A percentile compares a stretch with the other conserved stretches of the same genome.
These are phyloP conservation scores for Leucophenga varia DNA, from an alignment of 1,140 invertebrate species.

Conservation along the genomic window DNA sequence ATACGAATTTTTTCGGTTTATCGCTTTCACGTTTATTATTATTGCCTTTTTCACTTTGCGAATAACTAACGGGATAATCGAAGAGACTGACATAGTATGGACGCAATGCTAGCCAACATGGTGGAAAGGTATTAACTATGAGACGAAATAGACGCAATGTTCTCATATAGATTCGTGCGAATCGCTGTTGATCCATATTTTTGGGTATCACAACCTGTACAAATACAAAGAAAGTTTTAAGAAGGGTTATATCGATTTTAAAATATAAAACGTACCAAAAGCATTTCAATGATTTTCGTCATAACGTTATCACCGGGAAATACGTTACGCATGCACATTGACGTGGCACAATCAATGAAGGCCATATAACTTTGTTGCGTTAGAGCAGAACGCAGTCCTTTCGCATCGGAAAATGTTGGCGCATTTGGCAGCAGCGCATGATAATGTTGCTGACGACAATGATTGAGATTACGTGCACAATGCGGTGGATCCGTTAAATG, in stretches of 20 bases:
- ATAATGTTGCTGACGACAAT: conserved; percentile 14
- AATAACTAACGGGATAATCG: neutral
- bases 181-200: neutral
- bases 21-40: too few relatives aligned
- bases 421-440: conserved; percentile 8
- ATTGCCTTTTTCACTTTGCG: too few relatives aligned
- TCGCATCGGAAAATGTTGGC: conserved; percentile 2
- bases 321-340: conserved; percentile 10
- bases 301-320: conserved; percentile 18
- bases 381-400: conserved; percentile 10
- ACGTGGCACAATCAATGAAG: conserved; percentile 9
- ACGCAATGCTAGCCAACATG: conserved; percentile 16
- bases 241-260: neutral
- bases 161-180: neutral
- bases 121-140: conserved; percentile 17
- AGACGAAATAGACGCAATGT: conserved; percentile 8
- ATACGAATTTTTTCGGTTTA: too few relatives aligned
- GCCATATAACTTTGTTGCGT: conserved; percentile 10
- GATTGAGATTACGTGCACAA: conserved; percentile 10
- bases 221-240: neutral
- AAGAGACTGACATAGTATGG: conserved; percentile 10
- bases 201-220: neutral
- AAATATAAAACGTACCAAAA: conserved; percentile 10
- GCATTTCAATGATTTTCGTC: conserved; percentile 16
- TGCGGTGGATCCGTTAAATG: conserved; percentile 6